Conservation (phyloP, 2,113 vertebrate species). For the Neodontobutis hainanensis region DNA sequence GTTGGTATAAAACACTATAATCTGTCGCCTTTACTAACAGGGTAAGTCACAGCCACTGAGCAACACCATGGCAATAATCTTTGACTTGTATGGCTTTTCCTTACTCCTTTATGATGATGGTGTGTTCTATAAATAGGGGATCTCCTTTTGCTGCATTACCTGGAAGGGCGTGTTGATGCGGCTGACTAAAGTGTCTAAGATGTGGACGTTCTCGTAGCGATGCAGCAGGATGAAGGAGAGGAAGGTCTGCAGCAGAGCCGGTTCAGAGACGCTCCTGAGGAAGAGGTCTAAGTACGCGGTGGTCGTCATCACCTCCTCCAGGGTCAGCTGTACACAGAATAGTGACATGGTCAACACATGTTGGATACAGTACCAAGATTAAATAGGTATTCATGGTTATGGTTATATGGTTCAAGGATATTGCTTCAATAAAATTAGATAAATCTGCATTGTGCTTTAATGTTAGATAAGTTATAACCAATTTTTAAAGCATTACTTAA, state of each 20-base stretch:
- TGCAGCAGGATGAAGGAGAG: constrained; percentile 94
- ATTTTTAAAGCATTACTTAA: no score
- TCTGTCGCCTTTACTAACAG: constrained; percentile 3
- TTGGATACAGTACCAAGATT: no score
- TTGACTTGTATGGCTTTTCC: not conserved
- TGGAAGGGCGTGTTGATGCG: constrained; percentile 96
- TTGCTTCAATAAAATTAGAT: no score
- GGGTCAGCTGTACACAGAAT: constrained; percentile 80
- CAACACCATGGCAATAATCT: constrained; percentile 41
- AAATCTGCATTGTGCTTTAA: no score
- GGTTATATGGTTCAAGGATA: no score
- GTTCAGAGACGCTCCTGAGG: constrained; percentile 88
- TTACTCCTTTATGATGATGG: no score
- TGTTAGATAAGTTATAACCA: no score
- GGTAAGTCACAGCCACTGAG: not conserved
- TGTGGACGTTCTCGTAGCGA: constrained; percentile 89
- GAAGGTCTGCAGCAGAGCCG: constrained; percentile 92
- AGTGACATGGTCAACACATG: not conserved
- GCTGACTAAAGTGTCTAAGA: constrained; percentile 93
- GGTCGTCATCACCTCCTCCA: constrained; percentile 98
- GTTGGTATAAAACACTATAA: not conserved
- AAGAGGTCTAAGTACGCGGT: constrained; percentile 96
- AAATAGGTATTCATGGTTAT: no score
- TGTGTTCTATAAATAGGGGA: no score
- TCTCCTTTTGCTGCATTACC: constrained; percentile 66